A percentile compares a stretch with the other conserved stretches of the same genome.
phyloP scores from a whole-genome alignment of 2,888 invertebrate species.

The Cryptus armator region DNA sequence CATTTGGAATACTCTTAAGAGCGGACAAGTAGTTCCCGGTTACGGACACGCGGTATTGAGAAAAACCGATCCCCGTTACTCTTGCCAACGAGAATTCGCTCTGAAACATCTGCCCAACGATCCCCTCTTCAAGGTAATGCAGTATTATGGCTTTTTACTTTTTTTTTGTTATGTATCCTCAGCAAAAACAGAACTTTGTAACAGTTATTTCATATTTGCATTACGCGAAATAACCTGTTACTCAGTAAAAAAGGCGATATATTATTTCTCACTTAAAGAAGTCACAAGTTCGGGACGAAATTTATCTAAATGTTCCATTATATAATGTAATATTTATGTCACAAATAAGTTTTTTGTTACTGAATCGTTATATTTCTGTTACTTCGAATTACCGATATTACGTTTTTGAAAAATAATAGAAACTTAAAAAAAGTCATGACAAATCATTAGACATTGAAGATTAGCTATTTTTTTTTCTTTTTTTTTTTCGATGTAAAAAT shows the following conservation, averaged over 20 bases:
- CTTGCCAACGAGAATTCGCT: conserved; percentile 97
- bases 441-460: too few species aligned
- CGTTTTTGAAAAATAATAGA: too few species aligned
- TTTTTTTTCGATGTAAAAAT: too few species aligned
- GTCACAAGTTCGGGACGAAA: too few species aligned
- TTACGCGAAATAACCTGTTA: neutral
- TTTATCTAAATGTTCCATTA: too few species aligned
- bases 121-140: conserved; percentile 91
- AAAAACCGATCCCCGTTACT: conserved; percentile 97
- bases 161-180: too few species aligned
- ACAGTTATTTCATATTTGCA: neutral
- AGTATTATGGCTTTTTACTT: neutral
- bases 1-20: conserved; percentile 98
- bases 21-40: conserved; percentile 98
- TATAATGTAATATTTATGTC: too few species aligned
- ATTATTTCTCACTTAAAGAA: too few species aligned
- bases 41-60: conserved; percentile 98
- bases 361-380: conserved; percentile 24
- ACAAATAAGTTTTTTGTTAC: too few species aligned
- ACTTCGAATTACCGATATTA: conserved; percentile 4
- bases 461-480: too few species aligned
- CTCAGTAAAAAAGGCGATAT: too few species aligned
- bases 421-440: too few species aligned
- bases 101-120: conserved; percentile 97
- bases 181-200: neutral